Conservation (phyloP, 2,888 invertebrate species). For the Chorisops tibialis region DNA sequence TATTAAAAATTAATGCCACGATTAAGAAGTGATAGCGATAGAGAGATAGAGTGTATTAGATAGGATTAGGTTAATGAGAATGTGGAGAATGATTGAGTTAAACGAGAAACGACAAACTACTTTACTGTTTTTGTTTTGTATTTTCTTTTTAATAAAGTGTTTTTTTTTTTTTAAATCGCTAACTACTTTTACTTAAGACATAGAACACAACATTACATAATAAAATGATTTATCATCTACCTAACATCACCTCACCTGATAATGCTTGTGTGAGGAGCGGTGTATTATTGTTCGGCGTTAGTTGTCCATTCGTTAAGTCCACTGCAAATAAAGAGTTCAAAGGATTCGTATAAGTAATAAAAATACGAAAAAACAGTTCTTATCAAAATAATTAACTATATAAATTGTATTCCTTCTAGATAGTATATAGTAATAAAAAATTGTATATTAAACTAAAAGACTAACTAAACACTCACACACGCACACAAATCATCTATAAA, state of each 20-base stretch:
- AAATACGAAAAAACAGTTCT: not conserved
- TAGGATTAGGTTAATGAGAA: not conserved
- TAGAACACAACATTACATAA: slow-evolving; percentile 1
- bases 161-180: slow-evolving; percentile 7
- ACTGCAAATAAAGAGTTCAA: slow-evolving; percentile 60
- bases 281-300: slow-evolving; percentile 94
- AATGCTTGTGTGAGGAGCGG: slow-evolving; percentile 92
- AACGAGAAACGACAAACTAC: not conserved
- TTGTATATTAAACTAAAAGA: slow-evolving; percentile 16
- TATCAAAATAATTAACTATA: slow-evolving; percentile 5
- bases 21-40: not conserved
- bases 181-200: not conserved
- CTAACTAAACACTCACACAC: not conserved
- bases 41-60: not conserved
- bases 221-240: slow-evolving; percentile 10
- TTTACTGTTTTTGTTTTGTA: not conserved
- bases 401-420: not conserved
- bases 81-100: not conserved
- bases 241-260: slow-evolving; percentile 69
- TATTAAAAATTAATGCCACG: not conserved
- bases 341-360: no score
- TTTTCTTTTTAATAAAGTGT: not conserved
- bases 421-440: not conserved
- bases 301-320: slow-evolving; percentile 93
- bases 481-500: not conserved